Conservation (phyloP, 2,888 invertebrate genomes). For the Caenorhabditis parvicauda region DNA sequence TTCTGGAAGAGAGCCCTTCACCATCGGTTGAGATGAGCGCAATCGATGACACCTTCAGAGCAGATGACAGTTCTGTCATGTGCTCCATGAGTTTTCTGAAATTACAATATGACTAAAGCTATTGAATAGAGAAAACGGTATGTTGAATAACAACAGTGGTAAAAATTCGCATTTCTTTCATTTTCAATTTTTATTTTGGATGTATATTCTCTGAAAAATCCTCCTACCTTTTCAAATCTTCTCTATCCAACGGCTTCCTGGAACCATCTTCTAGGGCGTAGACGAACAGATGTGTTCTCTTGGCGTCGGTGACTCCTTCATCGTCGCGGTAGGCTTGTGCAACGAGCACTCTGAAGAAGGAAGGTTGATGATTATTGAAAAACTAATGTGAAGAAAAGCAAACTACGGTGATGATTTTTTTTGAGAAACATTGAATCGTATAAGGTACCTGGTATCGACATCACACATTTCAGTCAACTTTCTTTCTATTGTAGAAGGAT, state of each 20-base stretch:
- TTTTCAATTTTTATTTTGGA: no score
- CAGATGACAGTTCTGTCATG: slow-evolving; percentile 6
- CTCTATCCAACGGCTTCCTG: slow-evolving; percentile 34
- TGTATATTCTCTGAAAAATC: no score
- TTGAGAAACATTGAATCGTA: neutral
- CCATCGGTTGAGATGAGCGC: slow-evolving; percentile 14
- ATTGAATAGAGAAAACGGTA: no score
- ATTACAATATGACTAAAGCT: neutral
- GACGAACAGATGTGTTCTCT: slow-evolving; percentile 46
- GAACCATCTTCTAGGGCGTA: slow-evolving; percentile 45
- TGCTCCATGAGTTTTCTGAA: slow-evolving; percentile 3
- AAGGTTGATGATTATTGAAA: no score
- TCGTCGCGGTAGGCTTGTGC: slow-evolving; percentile 45
- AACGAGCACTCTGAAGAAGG: slow-evolving; percentile 33
- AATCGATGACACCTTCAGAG: slow-evolving; percentile 13
- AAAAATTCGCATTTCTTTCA: no score
- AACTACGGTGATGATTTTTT: no score
- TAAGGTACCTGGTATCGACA: slow-evolving; percentile 30
- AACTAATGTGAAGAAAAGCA: no score
- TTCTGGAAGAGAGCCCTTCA: slow-evolving; percentile 1
- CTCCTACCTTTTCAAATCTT: slow-evolving; percentile 19
- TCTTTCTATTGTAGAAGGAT: slow-evolving; percentile 33
- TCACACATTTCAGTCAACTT: slow-evolving; percentile 32
- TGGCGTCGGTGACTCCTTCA: slow-evolving; percentile 34
- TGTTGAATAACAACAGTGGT: no score